Base-by-base conservation (phyloP, 2,797 vertebrate species). In the Potorous gilbertii region DNA sequence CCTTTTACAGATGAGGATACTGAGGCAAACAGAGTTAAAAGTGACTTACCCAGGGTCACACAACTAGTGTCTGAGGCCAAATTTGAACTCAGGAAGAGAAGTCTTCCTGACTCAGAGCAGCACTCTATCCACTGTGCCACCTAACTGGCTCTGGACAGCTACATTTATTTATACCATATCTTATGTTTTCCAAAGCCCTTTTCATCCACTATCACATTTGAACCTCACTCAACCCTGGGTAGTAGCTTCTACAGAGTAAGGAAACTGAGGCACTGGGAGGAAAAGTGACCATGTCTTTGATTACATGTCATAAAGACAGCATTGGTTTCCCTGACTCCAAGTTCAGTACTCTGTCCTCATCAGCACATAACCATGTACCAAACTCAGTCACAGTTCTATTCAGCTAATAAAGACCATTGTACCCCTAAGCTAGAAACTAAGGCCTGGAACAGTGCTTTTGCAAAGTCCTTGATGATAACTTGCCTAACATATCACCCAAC, bases 381-480 rank as follows among this genome's bases (percentile, higher is more conserved):
- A n/a, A 46, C 74, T 81, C 74, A 24, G 18, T 21, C 18, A 81
- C 40, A 24, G 40, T 81, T 46, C 74, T 81, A 24, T 81, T 66
- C 46, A 24, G 40, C 54, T 81, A 81, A 14, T 94, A 93, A 90
- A 91, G 92, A 92, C 54, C 54, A 40, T 40, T 90, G 56, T 57
- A 56, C 93, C 3, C 92, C 3, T 40, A 54, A 87, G 55, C 74
- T 52, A 55, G 87, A 95, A 14, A 50, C 24, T 31, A 12, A 46
- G 90, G 31, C 62, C 27, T 57, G 0, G 54, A 28, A 90, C 8
- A 95, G 92, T 94, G 94, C 93, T 54, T 91, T 59, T 93, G 94
- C 96, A 96, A 93, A 91, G 6, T 6, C 92, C 89, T 87, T 34
- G 54, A 93, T 90, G 56, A 95, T 55, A 55, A 55, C 18, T 40